These are phyloP conservation scores for Coluber constrictor DNA, from an alignment of 2,797 vertebrate genomes.

Conservation along the genomic window DNA sequence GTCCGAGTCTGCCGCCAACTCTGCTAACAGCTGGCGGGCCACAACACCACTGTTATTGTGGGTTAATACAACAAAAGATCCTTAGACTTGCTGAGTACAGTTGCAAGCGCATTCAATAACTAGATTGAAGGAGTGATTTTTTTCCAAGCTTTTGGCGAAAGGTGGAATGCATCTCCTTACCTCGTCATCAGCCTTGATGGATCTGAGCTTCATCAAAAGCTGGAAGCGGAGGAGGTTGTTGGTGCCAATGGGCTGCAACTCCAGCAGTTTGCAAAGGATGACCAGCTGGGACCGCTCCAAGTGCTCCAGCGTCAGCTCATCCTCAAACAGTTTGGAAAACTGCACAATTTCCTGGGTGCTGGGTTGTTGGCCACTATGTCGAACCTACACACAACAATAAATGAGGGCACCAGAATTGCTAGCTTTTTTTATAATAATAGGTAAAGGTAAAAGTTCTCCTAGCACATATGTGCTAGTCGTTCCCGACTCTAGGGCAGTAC, in stretches of 20 bases:
- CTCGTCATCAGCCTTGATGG: conserved; percentile 89
- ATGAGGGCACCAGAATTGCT: not conserved
- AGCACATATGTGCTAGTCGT: too few species aligned
- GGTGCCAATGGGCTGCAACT: conserved; percentile 92
- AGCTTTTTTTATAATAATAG: not conserved
- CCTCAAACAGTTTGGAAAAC: conserved; percentile 95
- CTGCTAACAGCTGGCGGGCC: too few species aligned
- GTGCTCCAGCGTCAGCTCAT: conserved; percentile 91
- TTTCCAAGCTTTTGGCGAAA: not conserved
- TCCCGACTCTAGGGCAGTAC: too few species aligned
- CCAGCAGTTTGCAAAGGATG: conserved; percentile 90
- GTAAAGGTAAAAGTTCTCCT: too few species aligned
- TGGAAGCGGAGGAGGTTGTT: conserved; percentile 96
- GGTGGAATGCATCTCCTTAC: conserved; percentile 63
- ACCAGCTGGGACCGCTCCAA: conserved; percentile 88
- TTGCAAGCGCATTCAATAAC: not conserved
- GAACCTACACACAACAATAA: conserved; percentile 70
- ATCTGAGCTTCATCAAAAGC: conserved; percentile 86
- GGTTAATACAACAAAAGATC: not conserved
- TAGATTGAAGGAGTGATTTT: not conserved
- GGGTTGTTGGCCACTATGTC: conserved; percentile 83
- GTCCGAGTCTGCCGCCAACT: too few species aligned
- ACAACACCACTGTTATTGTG: not conserved
- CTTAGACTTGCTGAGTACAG: not conserved
- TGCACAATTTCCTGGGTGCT: conserved; percentile 86